phyloP scores from a whole-genome alignment of 23 tunicate genomes.

The Styela clava region DNA sequence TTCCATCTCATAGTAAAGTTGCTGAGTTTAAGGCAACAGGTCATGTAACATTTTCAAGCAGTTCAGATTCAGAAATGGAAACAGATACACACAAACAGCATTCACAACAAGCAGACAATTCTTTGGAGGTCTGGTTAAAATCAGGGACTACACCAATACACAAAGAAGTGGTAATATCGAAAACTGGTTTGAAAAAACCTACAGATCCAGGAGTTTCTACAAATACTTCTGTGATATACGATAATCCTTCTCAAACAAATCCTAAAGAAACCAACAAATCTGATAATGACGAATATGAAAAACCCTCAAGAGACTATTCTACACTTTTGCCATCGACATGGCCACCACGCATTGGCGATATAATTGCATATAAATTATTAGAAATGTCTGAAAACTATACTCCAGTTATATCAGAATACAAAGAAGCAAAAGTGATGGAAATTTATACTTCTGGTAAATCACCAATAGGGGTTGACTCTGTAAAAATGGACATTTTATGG shows the following conservation, averaged over 20 bases:
- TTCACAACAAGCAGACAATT: neutral
- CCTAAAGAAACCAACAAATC: neutral
- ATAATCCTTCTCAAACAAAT: neutral
- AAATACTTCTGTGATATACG: neutral
- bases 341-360: constrained; percentile 65
- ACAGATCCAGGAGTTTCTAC: constrained; percentile 19
- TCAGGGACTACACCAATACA: neutral
- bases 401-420: constrained; percentile 45
- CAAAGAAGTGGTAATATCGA: neutral
- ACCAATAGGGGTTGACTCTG: constrained; percentile 9
- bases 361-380: constrained; percentile 56
- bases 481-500: constrained; percentile 19
- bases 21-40: neutral
- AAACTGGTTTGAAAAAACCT: neutral
- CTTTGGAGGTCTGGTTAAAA: neutral
- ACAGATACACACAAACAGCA: neutral
- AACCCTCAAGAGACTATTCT: constrained; percentile 24
- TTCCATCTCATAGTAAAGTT: neutral
- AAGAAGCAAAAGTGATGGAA: constrained; percentile 39
- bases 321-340: constrained; percentile 32
- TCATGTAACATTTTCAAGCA: constrained; percentile 8
- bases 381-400: constrained; percentile 72
- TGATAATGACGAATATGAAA: neutral
- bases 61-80: neutral
- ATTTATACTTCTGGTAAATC: neutral